Evolutionary conservation across 2,797 vertebrate genomes (phyloP).

Genomic region (Chelidonichthys spinosus): DNA sequence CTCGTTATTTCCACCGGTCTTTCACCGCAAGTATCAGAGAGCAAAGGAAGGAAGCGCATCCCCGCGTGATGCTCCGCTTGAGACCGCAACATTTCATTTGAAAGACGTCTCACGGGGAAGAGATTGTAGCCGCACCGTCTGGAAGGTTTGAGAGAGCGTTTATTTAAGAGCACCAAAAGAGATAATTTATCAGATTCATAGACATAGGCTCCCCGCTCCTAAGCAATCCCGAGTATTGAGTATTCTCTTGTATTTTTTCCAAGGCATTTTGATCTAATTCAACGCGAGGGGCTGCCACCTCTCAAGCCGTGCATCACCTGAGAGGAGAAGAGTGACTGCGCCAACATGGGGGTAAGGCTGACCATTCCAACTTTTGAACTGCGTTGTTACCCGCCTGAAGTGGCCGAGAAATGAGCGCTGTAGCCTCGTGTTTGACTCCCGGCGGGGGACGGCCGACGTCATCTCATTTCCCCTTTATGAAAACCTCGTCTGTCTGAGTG

Average conservation of each 20-base stretch:
- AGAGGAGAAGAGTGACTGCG: slow-evolving; percentile 83
- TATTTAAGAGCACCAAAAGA: slow-evolving; percentile 33
- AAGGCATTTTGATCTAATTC: slow-evolving; percentile 73
- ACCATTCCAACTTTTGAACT: slow-evolving; percentile 65
- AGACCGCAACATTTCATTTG: slow-evolving; percentile 80
- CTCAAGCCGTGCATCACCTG: slow-evolving; percentile 85
- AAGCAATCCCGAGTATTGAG: slow-evolving; percentile 46
- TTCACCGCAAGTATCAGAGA: slow-evolving; percentile 78
- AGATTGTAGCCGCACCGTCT: slow-evolving; percentile 56
- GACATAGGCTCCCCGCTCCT: slow-evolving; percentile 4
- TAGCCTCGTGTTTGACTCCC: slow-evolving; percentile 2
- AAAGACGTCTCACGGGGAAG: slow-evolving; percentile 62
- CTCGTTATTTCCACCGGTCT: slow-evolving; percentile 79
- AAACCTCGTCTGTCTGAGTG: slow-evolving; percentile 66
- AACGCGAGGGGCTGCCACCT: slow-evolving; percentile 78
- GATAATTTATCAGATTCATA: slow-evolving; percentile 7
- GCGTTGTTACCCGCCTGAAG: slow-evolving; percentile 65
- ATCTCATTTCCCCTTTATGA: slow-evolving; percentile 44
- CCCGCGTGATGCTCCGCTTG: slow-evolving; percentile 84
- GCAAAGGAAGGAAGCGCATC: slow-evolving; percentile 73
- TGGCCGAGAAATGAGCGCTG: slow-evolving; percentile 55
- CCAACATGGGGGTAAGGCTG: slow-evolving; percentile 88
- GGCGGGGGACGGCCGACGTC: slow-evolving; percentile 21
- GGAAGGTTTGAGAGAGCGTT: slow-evolving; percentile 68
- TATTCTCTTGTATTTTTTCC: slow-evolving; percentile 61